Base-by-base conservation (phyloP, 2,113 vertebrate genomes). In the Rhinoderma darwinii region DNA sequence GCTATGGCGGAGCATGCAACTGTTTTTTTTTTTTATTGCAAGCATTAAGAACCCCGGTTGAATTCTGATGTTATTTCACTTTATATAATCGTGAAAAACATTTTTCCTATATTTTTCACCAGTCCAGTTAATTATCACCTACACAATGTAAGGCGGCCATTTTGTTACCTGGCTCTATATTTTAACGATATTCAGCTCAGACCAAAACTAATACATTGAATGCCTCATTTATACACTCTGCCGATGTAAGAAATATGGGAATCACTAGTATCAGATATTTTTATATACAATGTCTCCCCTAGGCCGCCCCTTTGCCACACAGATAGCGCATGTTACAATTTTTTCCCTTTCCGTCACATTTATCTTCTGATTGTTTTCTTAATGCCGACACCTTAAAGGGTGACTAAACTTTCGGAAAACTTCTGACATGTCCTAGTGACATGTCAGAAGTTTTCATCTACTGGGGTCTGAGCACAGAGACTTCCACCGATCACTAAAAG, bases 11-110 rank as follows among this genome's bases (percentile, higher is more conserved):
- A 15, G 7, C 74, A 47, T 77, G 74, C 74, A 50, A 50, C 44
- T 18, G n/a, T 1, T 77, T 51, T 77, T 30, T 32, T n/a, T 41
- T 77, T 77, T 50, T 77, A 77, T 51, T 77, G 74, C 74, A 77
- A 51, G 74, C 74, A 47, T 30, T 77, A 50, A 51, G 44, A 47
- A 77, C 41, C 44, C 74, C n/a, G 3, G 12, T 8, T 14, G 41
- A 44, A 14, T 6, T 50, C 27, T 18, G 44, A 76, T 50, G 27
- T 44, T 7, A 50, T 76, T n/a, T 30, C 22, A 32, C n/a, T 27
- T 76, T 22, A 47, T 76, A 76, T 4, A 43, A n/a, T 22, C 43
- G 25, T 8, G 3, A 41, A 41, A 73, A 44, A 44, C 20, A 4
- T 5, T 27, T 44, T 74, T 7, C 37, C 22, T 30, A 32, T 41